A percentile compares a stretch with the other conserved stretches of the same genome.
Evolutionary conservation across 2,113 vertebrate species (phyloP).

Genomic region (Burhinus oedicnemus): DNA sequence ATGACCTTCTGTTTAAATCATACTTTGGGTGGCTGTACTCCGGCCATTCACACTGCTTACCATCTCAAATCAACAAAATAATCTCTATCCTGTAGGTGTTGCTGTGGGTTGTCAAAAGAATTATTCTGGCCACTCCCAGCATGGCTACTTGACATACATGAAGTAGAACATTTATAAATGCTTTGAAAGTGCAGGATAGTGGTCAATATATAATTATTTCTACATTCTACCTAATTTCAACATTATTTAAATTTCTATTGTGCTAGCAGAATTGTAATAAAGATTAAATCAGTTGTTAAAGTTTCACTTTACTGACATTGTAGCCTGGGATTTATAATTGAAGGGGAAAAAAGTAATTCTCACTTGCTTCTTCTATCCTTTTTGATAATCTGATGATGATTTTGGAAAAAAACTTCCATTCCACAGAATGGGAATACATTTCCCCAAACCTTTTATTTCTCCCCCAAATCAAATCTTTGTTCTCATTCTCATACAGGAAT

Average conservation of each 20-base stretch:
- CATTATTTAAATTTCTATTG: background rate
- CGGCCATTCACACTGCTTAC: background rate
- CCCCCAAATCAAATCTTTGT: constrained; percentile 6
- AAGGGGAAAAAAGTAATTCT: background rate
- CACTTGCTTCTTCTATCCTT: background rate
- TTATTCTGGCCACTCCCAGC: background rate
- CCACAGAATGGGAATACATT: background rate
- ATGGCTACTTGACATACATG: background rate
- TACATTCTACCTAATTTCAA: background rate
- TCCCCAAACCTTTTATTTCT: constrained; percentile 16
- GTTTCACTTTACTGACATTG: background rate
- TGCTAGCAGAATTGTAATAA: background rate
- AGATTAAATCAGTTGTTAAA: background rate
- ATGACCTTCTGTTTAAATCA: background rate
- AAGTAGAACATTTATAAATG: background rate
- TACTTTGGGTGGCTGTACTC: background rate
- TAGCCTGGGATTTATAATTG: background rate
- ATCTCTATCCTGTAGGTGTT: background rate
- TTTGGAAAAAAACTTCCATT: background rate
- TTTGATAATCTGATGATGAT: background rate
- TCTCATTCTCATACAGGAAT: background rate
- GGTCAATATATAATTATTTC: background rate
- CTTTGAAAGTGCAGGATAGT: background rate
- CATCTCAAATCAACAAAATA: background rate
- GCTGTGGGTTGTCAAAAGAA: background rate